Base-by-base conservation (phyloP, 1,140 invertebrate genomes). In the Diplogasteroides magnus region DNA sequence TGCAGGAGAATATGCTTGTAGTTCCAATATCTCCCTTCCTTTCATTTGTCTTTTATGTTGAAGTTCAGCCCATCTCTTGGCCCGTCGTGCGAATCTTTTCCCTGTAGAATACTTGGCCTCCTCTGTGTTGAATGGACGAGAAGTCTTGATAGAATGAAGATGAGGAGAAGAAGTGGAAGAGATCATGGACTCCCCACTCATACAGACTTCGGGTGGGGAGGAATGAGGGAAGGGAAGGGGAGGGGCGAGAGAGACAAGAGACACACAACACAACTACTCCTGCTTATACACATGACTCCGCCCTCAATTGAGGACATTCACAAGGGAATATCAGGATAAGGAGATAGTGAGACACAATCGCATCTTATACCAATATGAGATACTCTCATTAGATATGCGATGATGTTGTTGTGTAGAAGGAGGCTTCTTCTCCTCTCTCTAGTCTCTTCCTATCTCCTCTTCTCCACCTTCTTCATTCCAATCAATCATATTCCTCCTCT, bases 61-160 rank as follows among this genome's bases (percentile, higher is more conserved):
- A n/a, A 74, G 37, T 31, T 76, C 65, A 23, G 72, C 72, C 72
- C 72, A 74, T 60, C 72, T 48, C 29, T 71, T 67, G 19, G 72
- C 72, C 31, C 72, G 31, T 55, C 72, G n/a, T 0, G 61, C 72
- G 26, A 74, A 74, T 29, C 72, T 31, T 63, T 74, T 74, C 32
- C 72, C 72, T n/a, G n/a, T n/a, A n/a, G n/a, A n/a, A n/a, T n/a
- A 60, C 63, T 67, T 1, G 65, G 32, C 28, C 32, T 67, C 59
- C 59, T 28, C 29, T 28, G 60, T 2, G 48, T 48, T 27, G 55
- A 37, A 61, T 27, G 66, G 3, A 61, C 23, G 23, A n/a, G 58
- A 37, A 68, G 60, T 68, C 48, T 2, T 31, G 31, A 65, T 23
- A 55, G 27, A 32, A 48, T 19, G 64, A 14, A 19, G 32, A 31